These are phyloP conservation scores for Priocnemis perturbator DNA, from an alignment of 2,888 invertebrate species.

Conservation along the genomic window DNA sequence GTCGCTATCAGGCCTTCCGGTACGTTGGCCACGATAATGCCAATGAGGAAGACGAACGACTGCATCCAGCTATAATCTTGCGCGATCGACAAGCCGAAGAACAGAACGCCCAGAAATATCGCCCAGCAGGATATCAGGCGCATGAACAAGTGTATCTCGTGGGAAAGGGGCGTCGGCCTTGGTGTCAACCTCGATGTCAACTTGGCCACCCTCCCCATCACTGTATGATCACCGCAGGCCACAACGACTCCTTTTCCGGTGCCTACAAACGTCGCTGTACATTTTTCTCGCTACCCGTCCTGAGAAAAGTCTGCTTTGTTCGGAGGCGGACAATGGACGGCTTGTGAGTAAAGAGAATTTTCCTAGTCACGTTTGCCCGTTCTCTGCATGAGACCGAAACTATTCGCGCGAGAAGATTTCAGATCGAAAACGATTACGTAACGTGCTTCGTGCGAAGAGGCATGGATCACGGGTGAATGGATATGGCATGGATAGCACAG, in stretches of 20 bases:
- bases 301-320: too few relatives aligned
- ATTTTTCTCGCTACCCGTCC: too few relatives aligned
- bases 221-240: conserved; percentile 96
- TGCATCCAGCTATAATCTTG: conserved; percentile 99
- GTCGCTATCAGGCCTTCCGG: conserved; percentile 99
- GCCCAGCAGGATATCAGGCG: conserved; percentile 98
- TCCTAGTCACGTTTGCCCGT: too few relatives aligned
- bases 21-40: conserved; percentile 99
- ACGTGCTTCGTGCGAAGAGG: background rate
- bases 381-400: too few relatives aligned
- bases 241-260: conserved; percentile 94
- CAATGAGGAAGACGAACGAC: conserved; percentile 99
- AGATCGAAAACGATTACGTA: too few relatives aligned
- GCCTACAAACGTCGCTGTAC: conserved; percentile 77
- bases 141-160: conserved; percentile 99
- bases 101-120: conserved; percentile 95
- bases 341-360: too few relatives aligned
- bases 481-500: too few relatives aligned
- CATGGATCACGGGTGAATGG: conserved; percentile 3
- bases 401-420: too few relatives aligned
- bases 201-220: conserved; percentile 97
- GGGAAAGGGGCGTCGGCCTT: conserved; percentile 98
- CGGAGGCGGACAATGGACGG: too few relatives aligned
- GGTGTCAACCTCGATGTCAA: conserved; percentile 95
- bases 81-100: conserved; percentile 98